phyloP scores from a whole-genome alignment of 2,113 vertebrate genomes.

The Petromus typicus region DNA sequence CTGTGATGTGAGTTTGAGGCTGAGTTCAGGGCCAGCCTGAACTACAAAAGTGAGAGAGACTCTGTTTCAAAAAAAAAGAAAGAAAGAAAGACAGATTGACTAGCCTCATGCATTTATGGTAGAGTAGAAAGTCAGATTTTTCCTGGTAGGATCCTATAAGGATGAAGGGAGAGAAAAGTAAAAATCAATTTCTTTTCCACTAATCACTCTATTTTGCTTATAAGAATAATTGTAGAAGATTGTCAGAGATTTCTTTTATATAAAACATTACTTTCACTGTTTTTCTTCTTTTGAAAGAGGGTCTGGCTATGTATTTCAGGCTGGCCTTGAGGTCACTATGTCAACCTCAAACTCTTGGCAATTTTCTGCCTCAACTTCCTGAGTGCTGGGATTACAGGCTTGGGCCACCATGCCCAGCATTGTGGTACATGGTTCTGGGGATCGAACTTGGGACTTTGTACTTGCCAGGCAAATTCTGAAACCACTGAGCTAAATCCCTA shows the following conservation, averaged over 20 bases:
- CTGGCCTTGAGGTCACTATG: not conserved
- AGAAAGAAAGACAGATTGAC: too few species aligned
- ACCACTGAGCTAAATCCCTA: too few species aligned
- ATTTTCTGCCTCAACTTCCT: not conserved
- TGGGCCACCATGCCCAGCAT: not conserved
- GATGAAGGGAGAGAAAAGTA: not conserved
- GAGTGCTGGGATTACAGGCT: not conserved
- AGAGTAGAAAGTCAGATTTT: not conserved
- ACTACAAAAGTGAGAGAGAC: too few species aligned
- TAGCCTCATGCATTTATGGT: not conserved
- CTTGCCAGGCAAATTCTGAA: too few species aligned
- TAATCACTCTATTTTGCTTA: not conserved
- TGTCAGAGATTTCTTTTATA: conserved; percentile 47
- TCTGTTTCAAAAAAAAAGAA: too few species aligned
- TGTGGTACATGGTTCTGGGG: too few species aligned
- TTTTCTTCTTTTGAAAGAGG: not conserved
- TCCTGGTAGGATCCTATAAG: not conserved
- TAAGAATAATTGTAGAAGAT: conserved; percentile 28
- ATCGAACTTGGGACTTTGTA: too few species aligned
- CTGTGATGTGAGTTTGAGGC: too few species aligned
- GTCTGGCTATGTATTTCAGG: not conserved
- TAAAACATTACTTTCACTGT: not conserved
- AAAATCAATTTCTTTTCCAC: not conserved
- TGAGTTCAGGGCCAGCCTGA: too few species aligned
- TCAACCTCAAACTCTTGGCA: not conserved